These are phyloP conservation scores for Pachyseris speciosa DNA, from an alignment of 64 coral and sea anemone species.

Conservation along the genomic window DNA sequence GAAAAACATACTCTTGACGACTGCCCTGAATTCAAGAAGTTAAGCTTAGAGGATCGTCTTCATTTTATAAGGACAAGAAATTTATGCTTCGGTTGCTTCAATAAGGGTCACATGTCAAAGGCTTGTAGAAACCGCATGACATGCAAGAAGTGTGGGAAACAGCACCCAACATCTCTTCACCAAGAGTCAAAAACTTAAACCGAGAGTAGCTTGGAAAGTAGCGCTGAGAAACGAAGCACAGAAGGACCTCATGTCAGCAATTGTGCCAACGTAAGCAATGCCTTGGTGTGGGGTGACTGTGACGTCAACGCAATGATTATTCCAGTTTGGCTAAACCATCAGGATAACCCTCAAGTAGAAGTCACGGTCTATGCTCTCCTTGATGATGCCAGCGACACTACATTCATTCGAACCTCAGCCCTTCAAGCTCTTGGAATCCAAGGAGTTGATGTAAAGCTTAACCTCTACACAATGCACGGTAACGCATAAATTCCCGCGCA, in stretches of 20 bases:
- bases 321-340: slow-evolving; percentile 41
- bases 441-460: slow-evolving; percentile 5
- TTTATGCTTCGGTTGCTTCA: slow-evolving; percentile 16
- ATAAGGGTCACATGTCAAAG: neutral
- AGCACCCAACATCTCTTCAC: slow-evolving; percentile 1
- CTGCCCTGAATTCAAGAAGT: no score
- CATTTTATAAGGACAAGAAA: neutral
- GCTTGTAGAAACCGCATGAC: neutral
- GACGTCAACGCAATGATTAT: no score
- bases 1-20: no score
- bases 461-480: slow-evolving; percentile 47
- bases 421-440: slow-evolving; percentile 47
- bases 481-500: neutral
- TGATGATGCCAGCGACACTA: slow-evolving; percentile 65
- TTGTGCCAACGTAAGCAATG: neutral
- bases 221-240: neutral
- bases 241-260: neutral
- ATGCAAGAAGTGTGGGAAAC: slow-evolving; percentile 13
- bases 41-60: no score
- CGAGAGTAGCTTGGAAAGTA: neutral
- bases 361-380: slow-evolving; percentile 65
- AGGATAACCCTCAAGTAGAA: slow-evolving; percentile 34
- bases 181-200: no score
- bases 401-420: slow-evolving; percentile 35
- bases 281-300: slow-evolving; percentile 22